Evolutionary conservation across 1,140 invertebrate species (phyloP), one percentile per base, ranked within the genome.

Genomic region (Brachionus manjavacas): DNA sequence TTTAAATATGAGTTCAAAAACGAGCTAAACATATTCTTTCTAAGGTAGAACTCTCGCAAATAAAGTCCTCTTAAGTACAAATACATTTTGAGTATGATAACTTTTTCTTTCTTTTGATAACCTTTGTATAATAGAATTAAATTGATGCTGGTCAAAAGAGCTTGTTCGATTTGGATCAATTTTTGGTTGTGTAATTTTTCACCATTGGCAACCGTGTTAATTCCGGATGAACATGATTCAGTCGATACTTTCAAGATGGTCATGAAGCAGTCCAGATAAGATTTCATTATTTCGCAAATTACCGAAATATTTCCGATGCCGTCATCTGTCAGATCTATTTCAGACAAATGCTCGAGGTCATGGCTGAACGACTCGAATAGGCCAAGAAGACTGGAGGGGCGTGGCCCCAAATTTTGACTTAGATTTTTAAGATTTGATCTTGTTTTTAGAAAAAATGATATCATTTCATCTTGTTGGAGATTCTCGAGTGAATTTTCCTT

Each of bases 101-200:
- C n/a, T 49, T 76, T 76, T 46, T 76, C 72, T 25, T 49, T 76
- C 52, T 35, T 25, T 49, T 49, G 41, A 52, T 76, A 76, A 4
- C 72, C 72, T 76, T 76, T 76, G 72, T 76, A 76, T 20, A 76
- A 76, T 7, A 76, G 43, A 49, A 76, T 76, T 28, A 76, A 46
- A 49, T 46, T 43, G 25, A 76, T 76, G 20, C 72, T 49, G 7
- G 41, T 76, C 9, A 76, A 28, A 2, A 76, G 46, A 23, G 72
- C 72, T 49, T 76, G 72, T 76, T 76, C 72, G 39, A 76, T 49
- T 49, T 76, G 72, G 16, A 76, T 76, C 41, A 76, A 28, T 49
- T 49, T 76, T 76, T 76, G 72, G n/a, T 76, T 49, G 43, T 76
- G 72, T 8, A 76, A 49, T 46, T 76, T 76, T 25, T 76, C 72